A percentile compares a stretch with the other conserved stretches of the same genome.
These are phyloP conservation scores for Hecatera dysodea DNA, from an alignment of 2,888 invertebrate genomes.

Conservation along the genomic window DNA sequence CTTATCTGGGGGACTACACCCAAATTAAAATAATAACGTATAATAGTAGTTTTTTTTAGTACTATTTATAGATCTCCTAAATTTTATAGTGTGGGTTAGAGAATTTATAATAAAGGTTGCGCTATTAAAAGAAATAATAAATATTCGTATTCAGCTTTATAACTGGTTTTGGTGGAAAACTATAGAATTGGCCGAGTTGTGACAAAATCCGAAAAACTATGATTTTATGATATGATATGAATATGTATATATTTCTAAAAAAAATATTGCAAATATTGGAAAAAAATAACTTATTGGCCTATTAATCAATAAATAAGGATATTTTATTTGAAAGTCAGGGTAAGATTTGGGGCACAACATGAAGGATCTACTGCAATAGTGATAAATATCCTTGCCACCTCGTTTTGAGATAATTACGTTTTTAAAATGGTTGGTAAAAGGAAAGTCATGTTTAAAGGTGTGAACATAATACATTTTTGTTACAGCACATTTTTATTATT, in stretches of 20 bases:
- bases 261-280: background rate
- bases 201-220: too few species aligned
- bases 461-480: too few species aligned
- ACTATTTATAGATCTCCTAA: slow-evolving; percentile 25
- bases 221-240: background rate
- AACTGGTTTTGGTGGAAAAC: background rate
- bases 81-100: slow-evolving; percentile 22
- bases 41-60: slow-evolving; percentile 15
- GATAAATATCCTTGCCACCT: too few species aligned
- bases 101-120: slow-evolving; percentile 1
- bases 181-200: background rate
- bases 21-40: slow-evolving; percentile 2
- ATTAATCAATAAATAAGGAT: background rate
- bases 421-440: too few species aligned
- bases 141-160: background rate
- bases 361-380: too few species aligned
- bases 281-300: background rate
- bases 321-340: slow-evolving; percentile 3
- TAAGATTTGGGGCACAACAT: background rate
- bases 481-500: too few species aligned
- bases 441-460: too few species aligned
- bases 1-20: background rate
- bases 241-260: background rate
- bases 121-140: background rate
- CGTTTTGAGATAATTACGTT: too few species aligned